These are phyloP conservation scores for Caranx melampygus DNA, from an alignment of 2,113 vertebrate species.

Conservation along the genomic window DNA sequence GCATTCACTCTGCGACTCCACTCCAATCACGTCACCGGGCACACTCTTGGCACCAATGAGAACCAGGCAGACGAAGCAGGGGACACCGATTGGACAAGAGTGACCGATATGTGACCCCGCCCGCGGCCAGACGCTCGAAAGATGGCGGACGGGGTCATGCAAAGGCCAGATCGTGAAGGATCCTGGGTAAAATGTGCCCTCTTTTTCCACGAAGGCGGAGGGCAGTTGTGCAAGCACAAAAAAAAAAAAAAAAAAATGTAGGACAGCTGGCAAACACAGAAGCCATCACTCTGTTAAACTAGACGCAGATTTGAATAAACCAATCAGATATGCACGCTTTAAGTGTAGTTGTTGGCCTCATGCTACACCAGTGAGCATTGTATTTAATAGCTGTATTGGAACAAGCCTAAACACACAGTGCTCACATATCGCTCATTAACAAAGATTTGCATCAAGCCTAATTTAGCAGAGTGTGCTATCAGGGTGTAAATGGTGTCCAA, in stretches of 20 bases:
- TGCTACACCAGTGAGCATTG: slow-evolving; percentile 47
- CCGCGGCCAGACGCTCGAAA: slow-evolving; percentile 58
- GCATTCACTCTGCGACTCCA: neutral
- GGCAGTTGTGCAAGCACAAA: slow-evolving; percentile 47
- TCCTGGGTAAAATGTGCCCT: slow-evolving; percentile 70
- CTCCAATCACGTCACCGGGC: neutral
- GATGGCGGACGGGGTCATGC: slow-evolving; percentile 70
- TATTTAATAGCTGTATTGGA: slow-evolving; percentile 64
- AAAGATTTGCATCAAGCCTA: slow-evolving; percentile 77
- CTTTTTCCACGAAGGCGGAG: slow-evolving; percentile 36
- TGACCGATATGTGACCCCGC: slow-evolving; percentile 53
- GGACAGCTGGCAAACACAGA: slow-evolving; percentile 70
- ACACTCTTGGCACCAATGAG: slow-evolving; percentile 4
- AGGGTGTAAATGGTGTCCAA: slow-evolving; percentile 73
- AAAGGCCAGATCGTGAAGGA: slow-evolving; percentile 76
- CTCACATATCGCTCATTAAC: slow-evolving; percentile 74
- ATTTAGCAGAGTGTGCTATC: slow-evolving; percentile 76
- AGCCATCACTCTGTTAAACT: slow-evolving; percentile 58
- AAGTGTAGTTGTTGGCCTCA: slow-evolving; percentile 45
- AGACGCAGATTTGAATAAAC: slow-evolving; percentile 71
- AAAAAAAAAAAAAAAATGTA: slow-evolving; percentile 42
- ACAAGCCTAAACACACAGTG: slow-evolving; percentile 69
- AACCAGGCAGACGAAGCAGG: neutral
- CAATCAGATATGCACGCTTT: slow-evolving; percentile 56
- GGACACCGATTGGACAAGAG: slow-evolving; percentile 71